These are phyloP conservation scores for Acipenser oxyrinchus DNA, from an alignment of 2,797 vertebrate species.

Conservation along the genomic window DNA sequence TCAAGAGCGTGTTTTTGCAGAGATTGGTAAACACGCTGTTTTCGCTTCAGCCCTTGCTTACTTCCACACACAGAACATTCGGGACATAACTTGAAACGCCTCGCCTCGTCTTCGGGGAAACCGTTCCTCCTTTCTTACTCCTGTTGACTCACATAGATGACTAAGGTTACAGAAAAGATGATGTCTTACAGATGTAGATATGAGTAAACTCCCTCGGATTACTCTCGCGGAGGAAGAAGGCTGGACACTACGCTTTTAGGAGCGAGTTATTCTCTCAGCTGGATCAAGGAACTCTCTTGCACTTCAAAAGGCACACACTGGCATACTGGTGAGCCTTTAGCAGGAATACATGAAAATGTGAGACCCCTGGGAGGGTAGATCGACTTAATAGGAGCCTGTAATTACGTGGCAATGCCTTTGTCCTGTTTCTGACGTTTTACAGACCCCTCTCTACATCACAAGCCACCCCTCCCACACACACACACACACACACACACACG, in stretches of 20 bases:
- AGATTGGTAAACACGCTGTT: slow-evolving; percentile 8
- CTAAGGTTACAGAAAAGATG: slow-evolving; percentile 43
- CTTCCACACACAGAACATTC: slow-evolving; percentile 26
- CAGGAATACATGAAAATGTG: slow-evolving; percentile 54
- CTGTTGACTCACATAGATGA: slow-evolving; percentile 41
- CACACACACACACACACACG: slow-evolving; percentile 26
- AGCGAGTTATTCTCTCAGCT: slow-evolving; percentile 30
- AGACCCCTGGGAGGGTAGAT: slow-evolving; percentile 61
- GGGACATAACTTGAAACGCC: slow-evolving; percentile 20
- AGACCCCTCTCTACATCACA: slow-evolving; percentile 51
- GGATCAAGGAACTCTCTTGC: slow-evolving; percentile 51
- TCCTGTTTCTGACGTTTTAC: slow-evolving; percentile 70
- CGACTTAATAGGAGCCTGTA: slow-evolving; percentile 65
- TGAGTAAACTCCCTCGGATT: slow-evolving; percentile 41
- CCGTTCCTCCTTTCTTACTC: slow-evolving; percentile 38
- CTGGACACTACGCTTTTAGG: slow-evolving; percentile 24
- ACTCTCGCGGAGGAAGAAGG: slow-evolving; percentile 19
- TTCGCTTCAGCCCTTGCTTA: slow-evolving; percentile 34
- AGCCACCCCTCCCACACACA: slow-evolving; percentile 33
- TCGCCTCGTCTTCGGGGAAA: slow-evolving; percentile 47
- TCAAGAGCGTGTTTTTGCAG: slow-evolving; percentile 24
- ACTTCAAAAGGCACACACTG: slow-evolving; percentile 69
- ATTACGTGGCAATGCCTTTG: slow-evolving; percentile 77
- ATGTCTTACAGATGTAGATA: slow-evolving; percentile 52
- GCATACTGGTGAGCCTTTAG: slow-evolving; percentile 50